Conservation (phyloP, 2,113 vertebrate species). For the Ranitomeya imitator region DNA sequence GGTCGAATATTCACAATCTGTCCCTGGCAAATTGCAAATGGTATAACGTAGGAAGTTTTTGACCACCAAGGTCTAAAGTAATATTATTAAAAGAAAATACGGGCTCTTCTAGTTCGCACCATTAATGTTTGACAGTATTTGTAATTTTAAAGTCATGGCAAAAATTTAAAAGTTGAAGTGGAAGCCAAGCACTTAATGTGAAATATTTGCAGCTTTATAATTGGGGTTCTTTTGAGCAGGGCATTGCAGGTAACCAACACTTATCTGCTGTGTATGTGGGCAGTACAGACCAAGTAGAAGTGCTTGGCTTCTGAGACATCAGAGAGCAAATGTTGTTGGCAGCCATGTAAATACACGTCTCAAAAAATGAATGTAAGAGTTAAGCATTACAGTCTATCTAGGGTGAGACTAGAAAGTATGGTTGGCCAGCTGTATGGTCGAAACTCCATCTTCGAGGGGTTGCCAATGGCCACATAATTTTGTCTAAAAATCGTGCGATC, state of each 20-base stretch:
- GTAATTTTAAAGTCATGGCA: constrained; percentile 1
- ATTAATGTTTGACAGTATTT: constrained; percentile 36
- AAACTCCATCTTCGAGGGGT: too few relatives aligned
- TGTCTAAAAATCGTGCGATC: too few relatives aligned
- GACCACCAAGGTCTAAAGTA: constrained; percentile 23
- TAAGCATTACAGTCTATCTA: too few relatives aligned
- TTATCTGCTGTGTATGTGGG: not conserved
- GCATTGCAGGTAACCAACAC: not conserved
- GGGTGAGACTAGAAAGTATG: too few relatives aligned
- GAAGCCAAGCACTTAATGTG: constrained; percentile 7
- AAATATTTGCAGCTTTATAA: constrained; percentile 16
- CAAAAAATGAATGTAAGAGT: too few relatives aligned
- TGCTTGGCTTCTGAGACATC: not conserved
- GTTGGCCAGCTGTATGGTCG: too few relatives aligned
- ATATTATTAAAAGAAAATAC: constrained; percentile 35
- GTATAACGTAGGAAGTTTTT: constrained; percentile 1
- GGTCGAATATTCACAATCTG: constrained; percentile 6
- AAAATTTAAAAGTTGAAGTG: not conserved
- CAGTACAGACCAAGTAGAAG: not conserved
- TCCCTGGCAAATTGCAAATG: constrained; percentile 13
- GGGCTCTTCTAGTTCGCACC: constrained; percentile 4
- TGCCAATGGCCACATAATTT: too few relatives aligned
- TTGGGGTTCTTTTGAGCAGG: not conserved
- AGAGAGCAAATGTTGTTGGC: not conserved
- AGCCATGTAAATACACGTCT: not conserved